Percentiles rank a stretch among this genome's conserved stretches.
Evolutionary conservation across 2,888 invertebrate genomes (phyloP).

Genomic region (Cremastinae sp.): DNA sequence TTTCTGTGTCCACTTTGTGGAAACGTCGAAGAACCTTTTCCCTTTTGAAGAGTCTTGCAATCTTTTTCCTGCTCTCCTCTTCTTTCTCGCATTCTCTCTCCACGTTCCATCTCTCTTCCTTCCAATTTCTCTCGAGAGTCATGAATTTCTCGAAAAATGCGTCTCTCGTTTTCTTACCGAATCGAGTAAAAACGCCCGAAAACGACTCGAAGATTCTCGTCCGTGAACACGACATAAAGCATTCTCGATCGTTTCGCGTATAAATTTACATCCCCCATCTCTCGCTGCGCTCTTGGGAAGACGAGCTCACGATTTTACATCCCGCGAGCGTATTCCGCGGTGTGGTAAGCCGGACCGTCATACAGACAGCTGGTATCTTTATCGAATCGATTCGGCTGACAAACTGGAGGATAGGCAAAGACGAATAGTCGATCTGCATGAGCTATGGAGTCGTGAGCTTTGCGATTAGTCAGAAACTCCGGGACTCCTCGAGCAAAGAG

Average conservation of each 20-base stretch:
- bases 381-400: constrained; percentile 78
- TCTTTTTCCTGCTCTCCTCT: constrained; percentile 39
- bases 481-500: constrained; percentile 32
- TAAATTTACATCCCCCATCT: neutral
- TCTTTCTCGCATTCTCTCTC: neutral
- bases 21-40: constrained; percentile 54
- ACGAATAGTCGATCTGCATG: constrained; percentile 78
- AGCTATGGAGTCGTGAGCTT: constrained; percentile 76
- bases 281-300: neutral
- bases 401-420: constrained; percentile 77
- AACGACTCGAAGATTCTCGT: constrained; percentile 8
- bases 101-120: constrained; percentile 19
- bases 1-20: constrained; percentile 42
- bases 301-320: constrained; percentile 26
- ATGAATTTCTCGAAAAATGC: constrained; percentile 4
- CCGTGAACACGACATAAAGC: constrained; percentile 21
- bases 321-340: constrained; percentile 14
- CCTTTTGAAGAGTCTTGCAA: constrained; percentile 55
- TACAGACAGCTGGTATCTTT: constrained; percentile 76
- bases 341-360: constrained; percentile 68
- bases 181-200: constrained; percentile 43
- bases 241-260: constrained; percentile 18
- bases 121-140: constrained; percentile 36
- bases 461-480: constrained; percentile 76
- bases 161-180: constrained; percentile 11